A percentile compares a stretch with the other conserved stretches of the same genome.
Evolutionary conservation across 2,888 invertebrate species (phyloP).

Genomic region (Epistrophe grossulariae): DNA sequence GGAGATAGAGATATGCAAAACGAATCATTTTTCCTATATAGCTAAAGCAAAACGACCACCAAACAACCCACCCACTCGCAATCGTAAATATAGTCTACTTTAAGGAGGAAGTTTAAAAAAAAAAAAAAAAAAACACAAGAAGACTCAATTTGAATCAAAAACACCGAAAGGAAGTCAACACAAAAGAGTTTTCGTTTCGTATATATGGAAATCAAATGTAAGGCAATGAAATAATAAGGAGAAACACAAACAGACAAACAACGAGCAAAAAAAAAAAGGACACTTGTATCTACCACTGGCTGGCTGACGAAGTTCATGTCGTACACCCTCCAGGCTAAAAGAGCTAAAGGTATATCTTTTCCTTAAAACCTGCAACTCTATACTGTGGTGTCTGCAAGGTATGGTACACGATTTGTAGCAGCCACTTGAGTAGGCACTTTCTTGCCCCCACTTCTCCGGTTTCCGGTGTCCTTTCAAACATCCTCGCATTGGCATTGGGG

Average conservation of each 20-base stretch:
- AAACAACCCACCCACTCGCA: not conserved
- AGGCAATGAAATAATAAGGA: conserved; percentile 70
- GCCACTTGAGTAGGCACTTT: conserved; percentile 62
- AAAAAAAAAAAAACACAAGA: conserved; percentile 8
- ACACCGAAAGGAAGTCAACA: conserved; percentile 39
- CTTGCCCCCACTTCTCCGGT: conserved; percentile 49
- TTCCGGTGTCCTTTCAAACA: conserved; percentile 34
- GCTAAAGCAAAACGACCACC: conserved; percentile 12
- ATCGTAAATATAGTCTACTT: not conserved
- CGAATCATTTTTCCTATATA: not conserved
- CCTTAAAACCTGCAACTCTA: conserved; percentile 34
- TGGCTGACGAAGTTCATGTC: not conserved
- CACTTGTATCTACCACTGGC: not conserved
- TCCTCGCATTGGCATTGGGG: conserved; percentile 24
- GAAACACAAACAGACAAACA: conserved; percentile 35
- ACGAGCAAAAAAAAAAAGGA: conserved; percentile 21
- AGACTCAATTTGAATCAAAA: conserved; percentile 55
- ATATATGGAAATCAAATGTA: conserved; percentile 73
- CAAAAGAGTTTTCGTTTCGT: conserved; percentile 46
- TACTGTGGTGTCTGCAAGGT: conserved; percentile 51
- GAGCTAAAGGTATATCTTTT: conserved; percentile 28
- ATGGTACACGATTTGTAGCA: conserved; percentile 52
- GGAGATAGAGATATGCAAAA: conserved; percentile 17
- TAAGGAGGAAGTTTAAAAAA: conserved; percentile 54
- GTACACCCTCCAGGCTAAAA: not conserved